Evolutionary conservation across 2,797 vertebrate species (phyloP).

Genomic region (Phrynocephalus guinanensis): DNA sequence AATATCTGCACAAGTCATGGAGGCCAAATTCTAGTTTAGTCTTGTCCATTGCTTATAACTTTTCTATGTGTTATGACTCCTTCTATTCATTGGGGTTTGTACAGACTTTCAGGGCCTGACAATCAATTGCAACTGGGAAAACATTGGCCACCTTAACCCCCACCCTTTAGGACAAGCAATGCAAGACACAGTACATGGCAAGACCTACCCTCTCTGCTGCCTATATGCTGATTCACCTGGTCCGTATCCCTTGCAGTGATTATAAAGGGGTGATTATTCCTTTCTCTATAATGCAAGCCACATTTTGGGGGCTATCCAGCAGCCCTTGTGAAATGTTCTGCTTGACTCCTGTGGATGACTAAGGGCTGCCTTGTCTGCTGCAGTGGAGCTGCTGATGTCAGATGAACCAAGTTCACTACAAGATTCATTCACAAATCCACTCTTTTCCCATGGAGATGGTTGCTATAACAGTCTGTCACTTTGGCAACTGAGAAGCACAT

Average conservation of each 20-base stretch:
- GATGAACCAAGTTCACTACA: background rate
- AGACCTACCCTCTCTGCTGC: too few species aligned
- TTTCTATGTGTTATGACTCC: too few species aligned
- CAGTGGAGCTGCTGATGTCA: background rate
- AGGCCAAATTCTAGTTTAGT: too few species aligned
- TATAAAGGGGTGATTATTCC: background rate
- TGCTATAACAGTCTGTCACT: constrained; percentile 75
- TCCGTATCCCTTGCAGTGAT: too few species aligned
- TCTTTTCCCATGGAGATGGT: constrained; percentile 56
- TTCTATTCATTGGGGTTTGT: background rate
- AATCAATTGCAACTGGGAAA: background rate
- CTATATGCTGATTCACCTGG: too few species aligned
- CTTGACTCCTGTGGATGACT: background rate
- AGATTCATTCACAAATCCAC: constrained; percentile 74
- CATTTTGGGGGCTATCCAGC: background rate
- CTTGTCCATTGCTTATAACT: too few species aligned
- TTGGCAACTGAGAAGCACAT: constrained; percentile 67
- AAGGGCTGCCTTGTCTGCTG: constrained; percentile 9
- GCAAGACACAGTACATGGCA: too few species aligned
- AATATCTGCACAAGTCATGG: too few species aligned
- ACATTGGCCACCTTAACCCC: background rate
- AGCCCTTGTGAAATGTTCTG: background rate
- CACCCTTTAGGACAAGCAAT: background rate
- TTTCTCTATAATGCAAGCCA: background rate
- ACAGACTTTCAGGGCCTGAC: background rate